Evolutionary conservation across 1,140 invertebrate genomes (phyloP).

Genomic region (Drosophila lacertosa): DNA sequence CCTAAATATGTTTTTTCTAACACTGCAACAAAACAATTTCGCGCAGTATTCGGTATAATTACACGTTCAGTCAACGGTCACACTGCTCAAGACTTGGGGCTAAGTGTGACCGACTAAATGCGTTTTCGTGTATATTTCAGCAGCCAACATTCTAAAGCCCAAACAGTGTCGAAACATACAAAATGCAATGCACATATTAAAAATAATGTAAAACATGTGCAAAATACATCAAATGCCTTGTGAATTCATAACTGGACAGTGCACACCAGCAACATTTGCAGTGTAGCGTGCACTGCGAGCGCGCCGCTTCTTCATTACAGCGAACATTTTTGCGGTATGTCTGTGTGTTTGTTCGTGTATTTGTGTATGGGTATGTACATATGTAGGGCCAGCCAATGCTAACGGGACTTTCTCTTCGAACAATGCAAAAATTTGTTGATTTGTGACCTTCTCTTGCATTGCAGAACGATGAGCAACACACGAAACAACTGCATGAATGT

Average conservation of each 20-base stretch:
- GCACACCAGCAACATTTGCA: not conserved
- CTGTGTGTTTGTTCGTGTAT: conserved; percentile 1
- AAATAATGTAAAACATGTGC: conserved; percentile 36
- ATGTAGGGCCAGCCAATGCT: conserved; percentile 29
- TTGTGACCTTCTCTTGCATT: conserved; percentile 19
- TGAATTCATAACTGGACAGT: conserved; percentile 20
- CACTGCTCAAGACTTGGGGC: conserved; percentile 2
- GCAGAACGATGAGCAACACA: conserved; percentile 39
- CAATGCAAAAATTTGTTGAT: conserved; percentile 26
- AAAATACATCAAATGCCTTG: conserved; percentile 11
- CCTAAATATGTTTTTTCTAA: conserved; percentile 1
- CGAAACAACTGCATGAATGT: conserved; percentile 36
- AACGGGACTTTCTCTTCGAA: conserved; percentile 48
- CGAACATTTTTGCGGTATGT: conserved; percentile 35
- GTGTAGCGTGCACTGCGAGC: conserved; percentile 20
- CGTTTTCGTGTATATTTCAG: conserved; percentile 44
- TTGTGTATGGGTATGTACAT: not conserved
- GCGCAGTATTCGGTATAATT: conserved; percentile 1
- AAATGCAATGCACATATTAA: conserved; percentile 8
- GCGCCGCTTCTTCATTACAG: conserved; percentile 29
- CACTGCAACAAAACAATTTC: conserved; percentile 16
- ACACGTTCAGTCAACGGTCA: not conserved
- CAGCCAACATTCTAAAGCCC: conserved; percentile 31
- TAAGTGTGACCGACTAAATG: conserved; percentile 37
- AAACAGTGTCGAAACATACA: conserved; percentile 19